A percentile compares a stretch with the other conserved stretches of the same genome.
Evolutionary conservation across 2,888 invertebrate species (phyloP).

Genomic region (Antheraea yamamai): DNA sequence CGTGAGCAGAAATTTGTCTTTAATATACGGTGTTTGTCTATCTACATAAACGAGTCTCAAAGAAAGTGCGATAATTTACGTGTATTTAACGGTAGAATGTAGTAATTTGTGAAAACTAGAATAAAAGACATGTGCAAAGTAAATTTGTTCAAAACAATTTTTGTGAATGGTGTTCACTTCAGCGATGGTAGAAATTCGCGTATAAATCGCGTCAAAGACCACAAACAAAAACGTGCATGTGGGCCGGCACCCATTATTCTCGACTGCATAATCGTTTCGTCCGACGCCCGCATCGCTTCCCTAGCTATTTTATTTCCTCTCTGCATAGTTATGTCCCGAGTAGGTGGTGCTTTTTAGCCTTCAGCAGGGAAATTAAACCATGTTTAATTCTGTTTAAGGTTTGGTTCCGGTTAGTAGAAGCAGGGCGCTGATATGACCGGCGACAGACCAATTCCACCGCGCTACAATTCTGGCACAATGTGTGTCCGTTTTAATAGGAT

Average conservation of each 20-base stretch:
- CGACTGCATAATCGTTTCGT: conserved; percentile 82
- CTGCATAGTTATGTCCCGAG: conserved; percentile 77
- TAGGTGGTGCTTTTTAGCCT: conserved; percentile 73
- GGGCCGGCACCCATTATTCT: conserved; percentile 81
- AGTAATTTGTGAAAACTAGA: conserved; percentile 28
- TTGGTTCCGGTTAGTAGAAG: conserved; percentile 72
- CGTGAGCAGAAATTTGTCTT: no score
- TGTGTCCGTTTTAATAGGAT: conserved; percentile 80
- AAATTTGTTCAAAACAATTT: conserved; percentile 80
- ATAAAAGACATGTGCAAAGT: conserved; percentile 66
- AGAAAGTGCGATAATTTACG: neutral
- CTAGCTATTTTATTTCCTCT: conserved; percentile 80
- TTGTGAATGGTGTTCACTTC: conserved; percentile 80
- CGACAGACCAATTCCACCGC: conserved; percentile 78
- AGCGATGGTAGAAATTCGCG: conserved; percentile 78
- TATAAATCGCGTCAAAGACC: conserved; percentile 82
- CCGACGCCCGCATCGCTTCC: conserved; percentile 81
- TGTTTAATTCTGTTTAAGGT: conserved; percentile 80
- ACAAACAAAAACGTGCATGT: conserved; percentile 82
- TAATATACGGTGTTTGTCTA: no score
- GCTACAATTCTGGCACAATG: conserved; percentile 77
- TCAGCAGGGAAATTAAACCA: conserved; percentile 77
- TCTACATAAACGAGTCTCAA: no score
- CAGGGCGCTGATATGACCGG: conserved; percentile 66
- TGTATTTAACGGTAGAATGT: neutral